Percentiles rank a stretch among this genome's conserved stretches.
phyloP scores from a whole-genome alignment of 2,888 invertebrate genomes.

The Torymus aiolomorphi region DNA sequence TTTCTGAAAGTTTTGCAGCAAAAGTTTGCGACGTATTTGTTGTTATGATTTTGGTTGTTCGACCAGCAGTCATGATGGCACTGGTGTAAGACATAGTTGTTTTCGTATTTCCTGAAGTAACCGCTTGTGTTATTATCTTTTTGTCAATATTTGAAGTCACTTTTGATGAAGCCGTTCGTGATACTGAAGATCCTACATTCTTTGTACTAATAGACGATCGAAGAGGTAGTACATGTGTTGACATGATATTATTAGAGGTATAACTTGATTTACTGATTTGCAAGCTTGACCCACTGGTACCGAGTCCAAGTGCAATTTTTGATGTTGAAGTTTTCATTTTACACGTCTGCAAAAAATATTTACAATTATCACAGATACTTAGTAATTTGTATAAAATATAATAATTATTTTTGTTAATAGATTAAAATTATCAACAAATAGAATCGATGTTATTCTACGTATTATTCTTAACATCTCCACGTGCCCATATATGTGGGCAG shows the following conservation, averaged over 20 bases:
- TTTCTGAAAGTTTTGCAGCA: constrained; percentile 84
- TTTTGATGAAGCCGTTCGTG: constrained; percentile 77
- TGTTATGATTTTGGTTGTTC: constrained; percentile 75
- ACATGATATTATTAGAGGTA: constrained; percentile 65
- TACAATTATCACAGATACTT: constrained; percentile 20
- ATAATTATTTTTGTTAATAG: no score
- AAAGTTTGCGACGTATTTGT: constrained; percentile 83
- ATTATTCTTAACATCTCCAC: no score
- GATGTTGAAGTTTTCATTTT: constrained; percentile 71
- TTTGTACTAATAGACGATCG: constrained; percentile 72
- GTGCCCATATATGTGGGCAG: no score
- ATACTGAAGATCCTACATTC: constrained; percentile 69
- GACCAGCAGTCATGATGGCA: constrained; percentile 78
- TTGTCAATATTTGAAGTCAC: constrained; percentile 76
- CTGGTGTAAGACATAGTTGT: constrained; percentile 79
- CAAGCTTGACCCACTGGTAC: constrained; percentile 65
- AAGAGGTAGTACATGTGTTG: constrained; percentile 71
- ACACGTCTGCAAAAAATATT: constrained; percentile 64
- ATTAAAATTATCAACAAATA: no score
- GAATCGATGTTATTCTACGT: no score
- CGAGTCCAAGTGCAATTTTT: constrained; percentile 68
- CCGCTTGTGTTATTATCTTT: constrained; percentile 18
- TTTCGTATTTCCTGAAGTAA: constrained; percentile 77
- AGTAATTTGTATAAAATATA: no score
- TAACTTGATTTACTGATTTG: constrained; percentile 68